Conservation (phyloP, 2,888 invertebrate genomes). For the Ennomos fuscantarius region DNA sequence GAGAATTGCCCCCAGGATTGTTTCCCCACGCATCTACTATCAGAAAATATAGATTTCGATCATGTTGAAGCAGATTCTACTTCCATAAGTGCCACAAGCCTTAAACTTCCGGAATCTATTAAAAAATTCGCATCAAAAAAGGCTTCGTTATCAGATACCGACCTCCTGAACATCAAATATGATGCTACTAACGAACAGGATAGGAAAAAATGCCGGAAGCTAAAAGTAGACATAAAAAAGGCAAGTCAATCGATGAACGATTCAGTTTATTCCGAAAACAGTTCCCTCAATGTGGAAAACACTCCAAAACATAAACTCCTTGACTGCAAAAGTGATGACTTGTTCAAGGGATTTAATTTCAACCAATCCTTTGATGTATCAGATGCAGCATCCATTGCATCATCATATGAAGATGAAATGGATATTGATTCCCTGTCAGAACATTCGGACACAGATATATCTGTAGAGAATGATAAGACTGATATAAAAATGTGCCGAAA, state of each 20-base stretch:
- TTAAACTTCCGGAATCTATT: constrained; percentile 58
- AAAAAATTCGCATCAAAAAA: constrained; percentile 62
- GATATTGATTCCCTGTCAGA: constrained; percentile 70
- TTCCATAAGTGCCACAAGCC: constrained; percentile 56
- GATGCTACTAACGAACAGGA: constrained; percentile 43
- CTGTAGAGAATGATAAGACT: constrained; percentile 49
- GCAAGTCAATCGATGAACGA: constrained; percentile 64
- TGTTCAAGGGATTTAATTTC: constrained; percentile 69
- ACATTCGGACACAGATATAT: constrained; percentile 63
- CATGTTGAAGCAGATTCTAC: constrained; percentile 69
- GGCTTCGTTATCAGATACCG: constrained; percentile 71
- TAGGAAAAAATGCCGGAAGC: constrained; percentile 59
- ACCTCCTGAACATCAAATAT: constrained; percentile 51
- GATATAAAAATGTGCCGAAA: constrained; percentile 72
- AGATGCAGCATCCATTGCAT: constrained; percentile 60
- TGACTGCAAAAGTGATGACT: constrained; percentile 63
- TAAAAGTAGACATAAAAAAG: constrained; percentile 70
- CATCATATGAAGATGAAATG: constrained; percentile 59
- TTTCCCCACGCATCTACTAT: constrained; percentile 27
- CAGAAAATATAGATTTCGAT: constrained; percentile 52
- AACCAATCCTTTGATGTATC: constrained; percentile 69
- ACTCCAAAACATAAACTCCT: constrained; percentile 73
- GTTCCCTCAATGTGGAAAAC: constrained; percentile 60
- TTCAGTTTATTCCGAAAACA: constrained; percentile 43
- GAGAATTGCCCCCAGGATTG: constrained; percentile 14